These are phyloP conservation scores for Cercocebus atys DNA, from an alignment of 2,113 vertebrate species.

Conservation along the genomic window DNA sequence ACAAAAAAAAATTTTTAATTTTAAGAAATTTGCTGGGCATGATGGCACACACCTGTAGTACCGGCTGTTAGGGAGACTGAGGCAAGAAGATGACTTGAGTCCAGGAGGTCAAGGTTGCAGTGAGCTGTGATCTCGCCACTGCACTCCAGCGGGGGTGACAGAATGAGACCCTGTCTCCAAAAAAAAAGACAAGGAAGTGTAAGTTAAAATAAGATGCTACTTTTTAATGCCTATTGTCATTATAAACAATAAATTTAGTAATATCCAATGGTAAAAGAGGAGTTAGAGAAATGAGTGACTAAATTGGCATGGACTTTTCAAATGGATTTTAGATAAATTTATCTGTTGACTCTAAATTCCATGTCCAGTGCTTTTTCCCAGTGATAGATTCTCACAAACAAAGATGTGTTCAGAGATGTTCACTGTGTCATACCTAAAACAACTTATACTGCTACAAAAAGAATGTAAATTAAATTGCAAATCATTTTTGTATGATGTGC, in stretches of 20 bases:
- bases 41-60: too few relatives aligned
- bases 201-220: background rate
- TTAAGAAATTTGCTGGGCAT: too few relatives aligned
- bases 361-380: background rate
- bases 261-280: background rate
- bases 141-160: too few relatives aligned
- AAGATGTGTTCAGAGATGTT: background rate
- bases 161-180: too few relatives aligned
- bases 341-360: background rate
- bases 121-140: too few relatives aligned
- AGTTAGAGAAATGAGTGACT: background rate
- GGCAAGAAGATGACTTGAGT: too few relatives aligned
- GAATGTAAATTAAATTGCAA: background rate
- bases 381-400: background rate
- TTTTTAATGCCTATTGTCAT: background rate
- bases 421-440: background rate
- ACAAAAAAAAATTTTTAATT: background rate
- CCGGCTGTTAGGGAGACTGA: too few relatives aligned
- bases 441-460: background rate
- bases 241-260: slow-evolving; percentile 25
- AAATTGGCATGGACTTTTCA: background rate
- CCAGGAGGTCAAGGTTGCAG: too few relatives aligned
- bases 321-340: background rate
- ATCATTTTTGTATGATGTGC: background rate
- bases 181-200: background rate